phyloP scores from a whole-genome alignment of 2,888 invertebrate species.

The Folsomia manolachei region DNA sequence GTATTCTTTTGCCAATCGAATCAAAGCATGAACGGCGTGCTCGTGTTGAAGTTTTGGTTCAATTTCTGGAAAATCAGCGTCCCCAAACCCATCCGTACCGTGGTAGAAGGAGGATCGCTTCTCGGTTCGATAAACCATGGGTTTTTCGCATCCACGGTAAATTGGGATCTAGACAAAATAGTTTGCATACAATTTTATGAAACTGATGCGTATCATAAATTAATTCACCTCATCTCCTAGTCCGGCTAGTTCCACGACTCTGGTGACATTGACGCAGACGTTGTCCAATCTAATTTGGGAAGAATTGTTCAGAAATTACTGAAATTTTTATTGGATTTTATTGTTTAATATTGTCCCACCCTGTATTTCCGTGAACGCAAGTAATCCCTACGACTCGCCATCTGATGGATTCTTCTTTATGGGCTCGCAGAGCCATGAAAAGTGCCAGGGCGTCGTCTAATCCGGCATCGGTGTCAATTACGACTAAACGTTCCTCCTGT shows the following conservation, averaged over 20 bases:
- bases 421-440: slow-evolving; percentile 57
- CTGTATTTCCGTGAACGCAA: slow-evolving; percentile 72
- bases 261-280: slow-evolving; percentile 67
- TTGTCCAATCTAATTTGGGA: too few species aligned
- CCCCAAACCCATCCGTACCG: slow-evolving; percentile 54
- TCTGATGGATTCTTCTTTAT: slow-evolving; percentile 54
- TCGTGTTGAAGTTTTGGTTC: slow-evolving; percentile 50
- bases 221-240: slow-evolving; percentile 20
- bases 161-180: slow-evolving; percentile 45
- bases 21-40: slow-evolving; percentile 49
- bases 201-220: background rate
- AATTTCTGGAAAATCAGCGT: slow-evolving; percentile 41
- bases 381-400: slow-evolving; percentile 67
- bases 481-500: slow-evolving; percentile 48
- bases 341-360: too few species aligned
- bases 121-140: slow-evolving; percentile 32
- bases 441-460: slow-evolving; percentile 66
- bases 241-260: slow-evolving; percentile 62
- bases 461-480: slow-evolving; percentile 66
- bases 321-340: too few species aligned
- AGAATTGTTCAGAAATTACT: too few species aligned
- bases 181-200: slow-evolving; percentile 1
- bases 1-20: slow-evolving; percentile 44
- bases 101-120: slow-evolving; percentile 47
- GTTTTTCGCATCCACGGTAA: slow-evolving; percentile 41